Evolutionary conservation across 2,888 invertebrate genomes (phyloP).

Genomic region (Sesamia inferens): DNA sequence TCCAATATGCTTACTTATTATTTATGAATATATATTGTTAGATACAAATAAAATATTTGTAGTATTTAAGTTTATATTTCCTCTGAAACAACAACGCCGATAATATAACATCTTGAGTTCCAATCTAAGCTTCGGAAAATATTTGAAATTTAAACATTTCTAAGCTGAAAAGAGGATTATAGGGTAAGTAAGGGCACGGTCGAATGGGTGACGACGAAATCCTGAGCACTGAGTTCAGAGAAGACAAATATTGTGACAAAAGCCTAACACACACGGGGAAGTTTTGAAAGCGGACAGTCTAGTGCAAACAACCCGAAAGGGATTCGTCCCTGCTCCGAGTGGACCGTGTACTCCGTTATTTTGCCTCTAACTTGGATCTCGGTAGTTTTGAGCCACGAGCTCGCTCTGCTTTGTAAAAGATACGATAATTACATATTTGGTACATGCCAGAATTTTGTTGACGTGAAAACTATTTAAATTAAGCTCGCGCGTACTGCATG

Average conservation of each 20-base stretch:
- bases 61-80: not conserved
- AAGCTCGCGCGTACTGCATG: constrained; percentile 13
- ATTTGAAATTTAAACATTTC: constrained; percentile 68
- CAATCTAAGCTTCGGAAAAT: constrained; percentile 57
- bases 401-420: constrained; percentile 61
- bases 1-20: constrained; percentile 2
- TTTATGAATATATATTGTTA: not conserved
- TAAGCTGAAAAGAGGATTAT: constrained; percentile 73
- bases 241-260: constrained; percentile 85
- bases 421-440: constrained; percentile 44
- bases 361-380: constrained; percentile 70
- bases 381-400: constrained; percentile 63
- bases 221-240: constrained; percentile 73
- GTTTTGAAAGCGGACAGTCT: constrained; percentile 73
- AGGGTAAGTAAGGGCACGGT: constrained; percentile 65
- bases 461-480: constrained; percentile 62
- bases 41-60: constrained; percentile 1
- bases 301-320: constrained; percentile 71
- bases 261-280: constrained; percentile 77
- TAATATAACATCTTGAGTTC: constrained; percentile 42
- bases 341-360: constrained; percentile 61
- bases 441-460: constrained; percentile 55
- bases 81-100: constrained; percentile 23
- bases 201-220: constrained; percentile 68
- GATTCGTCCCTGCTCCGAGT: constrained; percentile 60